Base-by-base conservation (phyloP, 2,113 vertebrate species). In the Thunnus thynnus region DNA sequence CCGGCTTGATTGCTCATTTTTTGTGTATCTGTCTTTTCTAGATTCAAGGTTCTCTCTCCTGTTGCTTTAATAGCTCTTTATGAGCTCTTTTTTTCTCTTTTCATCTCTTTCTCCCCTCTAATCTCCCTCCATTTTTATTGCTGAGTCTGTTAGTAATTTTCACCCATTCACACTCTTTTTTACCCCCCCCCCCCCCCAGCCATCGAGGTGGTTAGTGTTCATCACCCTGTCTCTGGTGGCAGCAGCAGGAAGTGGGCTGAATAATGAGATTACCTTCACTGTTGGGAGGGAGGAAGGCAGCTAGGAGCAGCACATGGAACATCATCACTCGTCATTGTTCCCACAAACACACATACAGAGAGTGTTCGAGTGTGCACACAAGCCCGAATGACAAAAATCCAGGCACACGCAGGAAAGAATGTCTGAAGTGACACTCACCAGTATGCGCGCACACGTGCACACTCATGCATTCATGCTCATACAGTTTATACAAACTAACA, bases 211-310 rank as follows among this genome's bases (percentile, higher is more conserved):
- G 74, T 91, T 88, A 79, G 76, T 70, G 89, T 83, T 85, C 55
- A 80, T 92, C 77, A 88, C 71, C 71, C 86, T 80, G 85, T 85
- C 86, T 88, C 82, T 78, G 86, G 86, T 86, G 85, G 81, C 89
- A 82, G 87, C 84, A 52, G 82, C 75, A 90, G 88, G 90, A 87
- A 92, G 90, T 89, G 86, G 88, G 74, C 81, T 91, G 86, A 91
- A 91, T 93, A 92, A 90, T 92, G 86, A 88, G 86, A 93, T 92
- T 86, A 92, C 81, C 78, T 73, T 81, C 79, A 25, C 67, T 70
- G 80, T 68, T 66, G 61, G 82, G 85, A 80, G 83, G 63, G 60
- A 65, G 67, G 27, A 30, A 30, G 2, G 80, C 54, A 25, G 51
- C 64, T 27, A 6, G 41, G 56, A 72, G 84, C 61, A 16, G 78